Evolutionary conservation across 2,797 vertebrate species (phyloP), one percentile per base, ranked within the genome.

Genomic region (Protonibea diacanthus): DNA sequence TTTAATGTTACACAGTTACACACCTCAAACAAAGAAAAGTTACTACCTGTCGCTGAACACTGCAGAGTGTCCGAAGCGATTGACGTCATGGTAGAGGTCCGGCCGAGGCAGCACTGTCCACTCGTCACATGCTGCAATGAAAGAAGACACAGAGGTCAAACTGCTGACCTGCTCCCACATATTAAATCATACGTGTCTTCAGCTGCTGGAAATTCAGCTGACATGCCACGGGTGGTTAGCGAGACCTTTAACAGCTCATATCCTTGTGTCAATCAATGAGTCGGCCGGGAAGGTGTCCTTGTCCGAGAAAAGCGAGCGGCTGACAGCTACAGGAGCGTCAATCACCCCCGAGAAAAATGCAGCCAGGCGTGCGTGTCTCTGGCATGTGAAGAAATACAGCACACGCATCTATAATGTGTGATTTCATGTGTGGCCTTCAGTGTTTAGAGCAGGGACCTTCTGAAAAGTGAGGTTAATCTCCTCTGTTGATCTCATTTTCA

Each of bases 41-140:
- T 44, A 64, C 95, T 92, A 99, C 98, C 97, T 94, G 84, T 98
- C 96, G 61, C 91, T 91, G 51, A 96, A 94, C 83, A 97, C 95
- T 0, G 97, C 96, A 0, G 98, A 96, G 87, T 99, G 98, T 14
- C 98, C 98, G 59, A 99, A 99, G 77, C 98, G 97, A 90, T 99
- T 98, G 86, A 98, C 95, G 3, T 99, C 97, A 0, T 96, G 96
- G 64, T 95, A 93, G 68, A 99, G 96, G 71, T 95, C 94, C 0
- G 97, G 97, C 57, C 94, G 96, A 44, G 96, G 97, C 70, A 99
- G 94, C 27, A 96, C 93, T 0, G 96, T 96, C 98, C 98, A 99
- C 11, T 95, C 96, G 3, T 99, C 97, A 25, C 98, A 99, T 0
- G 96, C 98, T 99, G 86, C 0, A 81, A 77, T 3, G 25, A 40